Conservation (phyloP, 2,888 invertebrate genomes). For the Xanthorhoe spadicearia region DNA sequence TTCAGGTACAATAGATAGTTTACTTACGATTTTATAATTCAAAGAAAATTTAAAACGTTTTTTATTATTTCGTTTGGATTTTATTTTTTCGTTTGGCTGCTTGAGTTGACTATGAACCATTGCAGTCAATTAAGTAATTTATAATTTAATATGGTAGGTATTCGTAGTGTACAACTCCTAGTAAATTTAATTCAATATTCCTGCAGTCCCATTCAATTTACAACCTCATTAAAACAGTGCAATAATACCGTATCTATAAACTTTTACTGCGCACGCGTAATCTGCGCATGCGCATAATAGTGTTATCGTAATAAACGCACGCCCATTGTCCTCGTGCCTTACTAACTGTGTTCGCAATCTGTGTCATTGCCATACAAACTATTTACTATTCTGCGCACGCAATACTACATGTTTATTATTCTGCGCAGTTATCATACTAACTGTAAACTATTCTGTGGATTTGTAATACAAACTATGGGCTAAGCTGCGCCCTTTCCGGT, state of each 20-base stretch:
- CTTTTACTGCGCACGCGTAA: conserved; percentile 16
- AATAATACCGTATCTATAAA: conserved; percentile 12
- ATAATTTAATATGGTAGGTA: too few species aligned
- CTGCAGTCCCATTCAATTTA: conserved; percentile 3
- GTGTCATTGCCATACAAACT: conserved; percentile 16
- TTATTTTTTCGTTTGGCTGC: too few species aligned
- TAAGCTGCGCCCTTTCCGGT: conserved; percentile 13
- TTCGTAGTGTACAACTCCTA: too few species aligned
- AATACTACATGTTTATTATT: conserved; percentile 4
- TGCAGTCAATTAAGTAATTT: too few species aligned
- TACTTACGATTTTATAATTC: too few species aligned
- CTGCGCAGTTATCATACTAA: not conserved
- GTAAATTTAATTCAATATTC: not conserved
- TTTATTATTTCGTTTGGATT: too few species aligned
- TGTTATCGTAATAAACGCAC: conserved; percentile 24
- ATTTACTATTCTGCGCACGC: conserved; percentile 13
- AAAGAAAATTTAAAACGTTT: too few species aligned
- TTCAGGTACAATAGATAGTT: too few species aligned
- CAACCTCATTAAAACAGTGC: conserved; percentile 13
- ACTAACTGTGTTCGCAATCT: conserved; percentile 10
- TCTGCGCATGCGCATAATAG: conserved; percentile 17
- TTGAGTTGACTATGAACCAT: too few species aligned
- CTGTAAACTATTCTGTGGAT: not conserved
- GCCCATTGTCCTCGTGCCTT: conserved; percentile 20
- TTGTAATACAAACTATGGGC: not conserved